Conservation (phyloP, 2,113 vertebrate species). For the Cololabis saira region DNA sequence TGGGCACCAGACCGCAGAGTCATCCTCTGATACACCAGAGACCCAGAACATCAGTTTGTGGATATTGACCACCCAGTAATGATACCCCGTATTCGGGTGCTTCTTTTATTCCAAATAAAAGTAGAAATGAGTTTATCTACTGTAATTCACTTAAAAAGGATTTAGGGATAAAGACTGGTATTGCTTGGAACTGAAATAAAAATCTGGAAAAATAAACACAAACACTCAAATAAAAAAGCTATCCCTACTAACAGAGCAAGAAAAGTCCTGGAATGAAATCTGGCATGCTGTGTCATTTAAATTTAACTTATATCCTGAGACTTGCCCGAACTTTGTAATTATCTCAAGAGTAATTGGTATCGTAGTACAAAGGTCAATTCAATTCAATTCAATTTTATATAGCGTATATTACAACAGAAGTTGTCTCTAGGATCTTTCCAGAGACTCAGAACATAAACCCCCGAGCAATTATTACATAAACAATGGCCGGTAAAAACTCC, state of each 20-base stretch:
- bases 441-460: too few species aligned
- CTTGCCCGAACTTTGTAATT: too few species aligned
- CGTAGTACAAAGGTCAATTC: neutral
- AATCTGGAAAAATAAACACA: neutral
- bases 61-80: neutral
- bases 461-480: too few species aligned
- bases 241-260: neutral
- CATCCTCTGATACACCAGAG: neutral
- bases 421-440: too few species aligned
- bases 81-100: neutral
- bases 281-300: neutral
- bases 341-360: neutral
- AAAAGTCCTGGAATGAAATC: neutral
- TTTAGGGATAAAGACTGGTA: neutral
- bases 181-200: neutral
- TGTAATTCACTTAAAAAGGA: too few species aligned
- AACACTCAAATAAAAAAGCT: neutral
- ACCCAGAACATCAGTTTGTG: neutral
- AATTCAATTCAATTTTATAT: too few species aligned
- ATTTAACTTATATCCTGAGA: neutral
- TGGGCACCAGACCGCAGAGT: neutral
- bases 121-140: neutral
- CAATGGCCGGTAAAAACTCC: too few species aligned
- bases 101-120: constrained; percentile 2
- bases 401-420: too few species aligned